A percentile compares a stretch with the other conserved stretches of the same genome.
Evolutionary conservation across 2,113 vertebrate genomes (phyloP).

Genomic region (Rallus limicola): DNA sequence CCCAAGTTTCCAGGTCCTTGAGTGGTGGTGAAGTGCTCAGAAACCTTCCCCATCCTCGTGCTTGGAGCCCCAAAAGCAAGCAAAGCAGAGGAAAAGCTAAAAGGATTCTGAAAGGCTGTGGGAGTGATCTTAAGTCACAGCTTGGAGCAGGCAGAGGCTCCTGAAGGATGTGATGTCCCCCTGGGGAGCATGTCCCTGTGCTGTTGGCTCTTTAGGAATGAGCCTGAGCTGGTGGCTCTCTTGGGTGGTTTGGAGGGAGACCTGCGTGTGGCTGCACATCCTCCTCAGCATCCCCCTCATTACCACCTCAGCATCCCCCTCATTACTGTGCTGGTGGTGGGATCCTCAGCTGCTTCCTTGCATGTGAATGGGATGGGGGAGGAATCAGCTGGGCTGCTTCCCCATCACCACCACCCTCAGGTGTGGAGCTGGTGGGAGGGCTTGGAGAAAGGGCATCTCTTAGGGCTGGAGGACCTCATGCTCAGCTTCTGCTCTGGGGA

Average conservation of each 20-base stretch:
- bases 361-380: neutral
- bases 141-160: neutral
- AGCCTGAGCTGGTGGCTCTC: neutral
- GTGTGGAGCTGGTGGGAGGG: neutral
- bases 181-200: neutral
- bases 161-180: too few species aligned
- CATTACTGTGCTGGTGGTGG: neutral
- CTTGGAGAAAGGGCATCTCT: neutral
- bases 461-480: neutral
- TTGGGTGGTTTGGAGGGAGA: neutral
- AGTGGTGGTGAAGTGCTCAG: neutral
- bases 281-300: neutral
- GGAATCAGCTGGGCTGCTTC: neutral
- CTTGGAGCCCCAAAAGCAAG: neutral
- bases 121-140: neutral
- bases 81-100: neutral
- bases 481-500: neutral
- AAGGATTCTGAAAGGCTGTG: neutral
- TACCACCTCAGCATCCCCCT: accelerated
- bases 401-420: accelerated
- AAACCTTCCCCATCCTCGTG: neutral
- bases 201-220: neutral
- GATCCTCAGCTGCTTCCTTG: neutral
- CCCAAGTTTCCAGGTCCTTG: neutral
- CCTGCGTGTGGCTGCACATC: accelerated